A percentile compares a stretch with the other conserved stretches of the same genome.
Conservation (phyloP, 2,113 vertebrate species). For the Nothoprocta perdicaria region DNA sequence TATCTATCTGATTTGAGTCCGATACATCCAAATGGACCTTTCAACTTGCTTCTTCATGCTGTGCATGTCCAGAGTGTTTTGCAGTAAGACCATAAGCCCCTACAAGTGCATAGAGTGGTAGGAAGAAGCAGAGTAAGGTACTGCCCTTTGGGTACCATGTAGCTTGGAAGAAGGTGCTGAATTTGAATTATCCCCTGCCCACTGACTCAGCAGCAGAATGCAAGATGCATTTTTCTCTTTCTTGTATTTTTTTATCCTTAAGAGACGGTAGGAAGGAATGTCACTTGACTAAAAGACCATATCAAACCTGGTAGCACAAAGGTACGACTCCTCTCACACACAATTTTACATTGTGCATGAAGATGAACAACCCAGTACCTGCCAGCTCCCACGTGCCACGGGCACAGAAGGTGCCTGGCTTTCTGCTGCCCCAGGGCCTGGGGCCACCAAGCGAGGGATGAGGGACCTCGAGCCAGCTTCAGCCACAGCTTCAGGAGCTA, state of each 20-base stretch:
- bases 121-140: conserved; percentile 49
- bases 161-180: conserved; percentile 56
- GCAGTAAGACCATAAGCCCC: conserved; percentile 65
- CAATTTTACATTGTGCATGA: fast-evolving
- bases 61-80: conserved; percentile 61
- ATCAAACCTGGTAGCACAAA: not conserved
- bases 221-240: not conserved
- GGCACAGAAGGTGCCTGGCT: not conserved
- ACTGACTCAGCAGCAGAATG: conserved; percentile 55
- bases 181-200: conserved; percentile 62
- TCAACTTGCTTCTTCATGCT: conserved; percentile 65
- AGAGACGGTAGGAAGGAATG: not conserved
- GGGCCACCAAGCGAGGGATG: not conserved
- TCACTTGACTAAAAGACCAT: not conserved
- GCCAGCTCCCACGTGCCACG: not conserved
- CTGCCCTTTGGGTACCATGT: conserved; percentile 5
- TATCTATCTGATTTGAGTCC: conserved; percentile 73
- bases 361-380: not conserved
- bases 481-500: not conserved
- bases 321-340: not conserved
- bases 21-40: conserved; percentile 43
- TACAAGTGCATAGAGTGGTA: conserved; percentile 61
- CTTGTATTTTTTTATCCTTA: not conserved
- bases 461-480: not conserved
- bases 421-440: not conserved